phyloP scores from a whole-genome alignment of 2,888 invertebrate species.

The Endomychus coccineus region DNA sequence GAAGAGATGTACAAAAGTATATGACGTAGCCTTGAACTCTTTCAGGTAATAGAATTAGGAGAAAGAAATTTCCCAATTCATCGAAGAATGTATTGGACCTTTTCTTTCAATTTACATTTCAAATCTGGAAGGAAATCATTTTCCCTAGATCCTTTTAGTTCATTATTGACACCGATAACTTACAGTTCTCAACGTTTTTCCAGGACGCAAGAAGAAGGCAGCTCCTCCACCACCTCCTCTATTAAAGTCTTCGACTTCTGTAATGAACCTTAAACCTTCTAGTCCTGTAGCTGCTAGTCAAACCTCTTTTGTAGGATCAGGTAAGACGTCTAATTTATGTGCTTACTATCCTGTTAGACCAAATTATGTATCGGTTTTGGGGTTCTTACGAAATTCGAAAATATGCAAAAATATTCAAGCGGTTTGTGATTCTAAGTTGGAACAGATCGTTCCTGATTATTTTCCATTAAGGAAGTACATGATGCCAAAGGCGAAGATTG shows the following conservation, averaged over 20 bases:
- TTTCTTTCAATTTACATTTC: no score
- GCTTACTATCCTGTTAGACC: conserved; percentile 6
- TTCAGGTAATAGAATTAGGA: no score
- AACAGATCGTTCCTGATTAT: background rate
- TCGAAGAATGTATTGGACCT: no score
- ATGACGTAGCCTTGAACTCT: no score
- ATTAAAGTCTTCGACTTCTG: conserved; percentile 32
- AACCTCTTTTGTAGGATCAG: conserved; percentile 18
- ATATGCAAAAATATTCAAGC: no score
- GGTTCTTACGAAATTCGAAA: conserved; percentile 2
- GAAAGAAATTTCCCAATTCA: no score
- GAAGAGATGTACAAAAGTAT: no score
- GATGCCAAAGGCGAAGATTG: background rate
- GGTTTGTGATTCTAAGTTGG: conserved; percentile 5
- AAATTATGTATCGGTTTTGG: conserved; percentile 3
- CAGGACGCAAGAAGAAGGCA: conserved; percentile 54
- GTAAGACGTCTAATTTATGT: conserved; percentile 6
- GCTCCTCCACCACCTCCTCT: conserved; percentile 51
- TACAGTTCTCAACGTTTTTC: conserved; percentile 14
- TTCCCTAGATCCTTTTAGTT: background rate
- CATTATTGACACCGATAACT: background rate
- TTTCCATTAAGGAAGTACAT: background rate
- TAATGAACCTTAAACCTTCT: conserved; percentile 34
- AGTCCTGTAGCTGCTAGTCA: conserved; percentile 44
- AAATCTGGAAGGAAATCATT: background rate